phyloP scores from a whole-genome alignment of 1,140 invertebrate species.

The Ericerus pela region DNA sequence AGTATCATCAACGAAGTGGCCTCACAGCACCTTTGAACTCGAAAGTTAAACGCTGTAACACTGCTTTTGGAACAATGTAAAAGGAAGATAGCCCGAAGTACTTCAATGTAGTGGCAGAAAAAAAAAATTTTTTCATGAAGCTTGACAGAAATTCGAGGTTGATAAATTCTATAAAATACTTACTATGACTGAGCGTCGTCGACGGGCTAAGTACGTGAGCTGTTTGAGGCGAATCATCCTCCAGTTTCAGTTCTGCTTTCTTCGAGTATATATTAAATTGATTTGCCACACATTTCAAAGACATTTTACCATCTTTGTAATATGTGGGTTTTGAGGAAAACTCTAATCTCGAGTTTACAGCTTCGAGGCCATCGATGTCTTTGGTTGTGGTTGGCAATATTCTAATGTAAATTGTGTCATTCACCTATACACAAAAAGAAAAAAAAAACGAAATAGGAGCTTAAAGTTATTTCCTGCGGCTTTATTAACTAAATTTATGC shows the following conservation, averaged over 20 bases:
- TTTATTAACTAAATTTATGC: too few species aligned
- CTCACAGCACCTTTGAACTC: too few species aligned
- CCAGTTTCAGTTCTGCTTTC: conserved; percentile 29
- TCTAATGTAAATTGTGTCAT: not conserved
- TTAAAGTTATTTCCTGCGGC: too few species aligned
- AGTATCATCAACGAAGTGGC: too few species aligned
- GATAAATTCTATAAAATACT: conserved; percentile 1
- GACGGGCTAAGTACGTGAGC: conserved; percentile 34
- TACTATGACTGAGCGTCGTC: conserved; percentile 19
- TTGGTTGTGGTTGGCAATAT: not conserved
- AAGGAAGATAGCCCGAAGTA: too few species aligned
- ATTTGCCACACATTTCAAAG: conserved; percentile 32
- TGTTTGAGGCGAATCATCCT: conserved; percentile 33
- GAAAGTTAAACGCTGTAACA: too few species aligned
- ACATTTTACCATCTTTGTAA: conserved; percentile 30
- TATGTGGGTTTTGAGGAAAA: conserved; percentile 29
- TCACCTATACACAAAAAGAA: too few species aligned
- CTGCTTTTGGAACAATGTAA: too few species aligned
- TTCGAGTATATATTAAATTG: conserved; percentile 32
- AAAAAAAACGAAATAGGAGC: too few species aligned
- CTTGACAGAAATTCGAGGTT: too few species aligned
- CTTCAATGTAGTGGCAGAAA: too few species aligned
- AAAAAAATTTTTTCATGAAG: too few species aligned
- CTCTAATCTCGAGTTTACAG: conserved; percentile 28
- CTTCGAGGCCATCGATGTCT: conserved; percentile 18